Conservation (phyloP, 2,113 vertebrate species). For the Microcebus jonahi region DNA sequence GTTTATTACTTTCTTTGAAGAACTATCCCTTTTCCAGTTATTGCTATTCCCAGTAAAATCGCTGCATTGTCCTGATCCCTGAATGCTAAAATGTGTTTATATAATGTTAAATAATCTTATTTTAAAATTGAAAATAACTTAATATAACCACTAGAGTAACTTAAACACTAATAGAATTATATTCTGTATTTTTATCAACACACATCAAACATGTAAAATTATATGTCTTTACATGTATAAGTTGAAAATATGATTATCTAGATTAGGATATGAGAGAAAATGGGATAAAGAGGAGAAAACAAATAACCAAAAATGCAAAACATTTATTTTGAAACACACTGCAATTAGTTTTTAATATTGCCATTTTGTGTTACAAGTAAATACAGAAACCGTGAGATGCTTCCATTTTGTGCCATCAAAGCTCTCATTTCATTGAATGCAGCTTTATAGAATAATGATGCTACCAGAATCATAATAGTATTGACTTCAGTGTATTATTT, state of each 20-base stretch:
- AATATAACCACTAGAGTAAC: background rate
- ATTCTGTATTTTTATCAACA: constrained; percentile 8
- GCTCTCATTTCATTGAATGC: background rate
- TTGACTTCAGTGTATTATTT: background rate
- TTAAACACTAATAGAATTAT: background rate
- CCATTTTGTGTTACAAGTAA: background rate
- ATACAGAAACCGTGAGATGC: background rate
- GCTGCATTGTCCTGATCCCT: background rate
- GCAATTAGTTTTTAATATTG: background rate
- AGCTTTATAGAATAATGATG: background rate
- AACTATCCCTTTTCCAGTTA: background rate
- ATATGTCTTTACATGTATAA: background rate
- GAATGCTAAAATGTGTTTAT: background rate
- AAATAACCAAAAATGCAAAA: background rate
- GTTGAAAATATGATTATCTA: background rate
- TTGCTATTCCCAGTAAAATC: background rate
- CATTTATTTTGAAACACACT: background rate
- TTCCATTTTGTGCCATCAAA: background rate
- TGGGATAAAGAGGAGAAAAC: background rate
- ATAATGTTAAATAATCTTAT: background rate
- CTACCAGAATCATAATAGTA: background rate
- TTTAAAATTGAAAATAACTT: background rate
- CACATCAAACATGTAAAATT: background rate
- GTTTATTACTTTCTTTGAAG: background rate
- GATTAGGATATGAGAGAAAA: background rate